phyloP scores from a whole-genome alignment of 2,113 vertebrate genomes.

The Psilopogon haemacephalus region DNA sequence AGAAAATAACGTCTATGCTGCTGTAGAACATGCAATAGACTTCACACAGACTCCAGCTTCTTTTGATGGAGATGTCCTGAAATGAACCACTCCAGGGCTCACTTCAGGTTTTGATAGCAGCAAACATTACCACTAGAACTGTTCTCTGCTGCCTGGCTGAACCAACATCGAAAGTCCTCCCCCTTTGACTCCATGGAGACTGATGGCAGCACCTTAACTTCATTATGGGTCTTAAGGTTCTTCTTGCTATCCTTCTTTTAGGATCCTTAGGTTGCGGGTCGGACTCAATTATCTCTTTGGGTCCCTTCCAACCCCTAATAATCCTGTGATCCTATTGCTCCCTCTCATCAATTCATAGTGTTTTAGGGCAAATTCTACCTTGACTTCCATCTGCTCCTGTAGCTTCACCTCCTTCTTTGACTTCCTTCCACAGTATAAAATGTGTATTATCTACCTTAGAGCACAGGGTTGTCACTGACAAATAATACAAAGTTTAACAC shows the following conservation, averaged over 20 bases:
- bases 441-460: slow-evolving; percentile 42
- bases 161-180: background rate
- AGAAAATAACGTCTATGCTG: background rate
- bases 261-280: too few species aligned
- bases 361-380: background rate
- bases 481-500: slow-evolving; percentile 44
- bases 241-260: background rate
- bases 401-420: background rate
- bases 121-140: background rate
- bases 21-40: background rate
- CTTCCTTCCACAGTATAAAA: slow-evolving; percentile 20
- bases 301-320: too few species aligned
- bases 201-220: background rate
- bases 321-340: too few species aligned
- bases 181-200: background rate
- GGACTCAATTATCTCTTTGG: too few species aligned
- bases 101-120: background rate
- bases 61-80: background rate
- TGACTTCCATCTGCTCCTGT: background rate
- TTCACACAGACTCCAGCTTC: background rate
- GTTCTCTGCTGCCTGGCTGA: background rate
- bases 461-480: slow-evolving; percentile 7
- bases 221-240: background rate
- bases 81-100: background rate
- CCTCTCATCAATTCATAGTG: background rate